These are phyloP conservation scores for Rhingia rostrata DNA, from an alignment of 2,888 invertebrate genomes.

Conservation along the genomic window DNA sequence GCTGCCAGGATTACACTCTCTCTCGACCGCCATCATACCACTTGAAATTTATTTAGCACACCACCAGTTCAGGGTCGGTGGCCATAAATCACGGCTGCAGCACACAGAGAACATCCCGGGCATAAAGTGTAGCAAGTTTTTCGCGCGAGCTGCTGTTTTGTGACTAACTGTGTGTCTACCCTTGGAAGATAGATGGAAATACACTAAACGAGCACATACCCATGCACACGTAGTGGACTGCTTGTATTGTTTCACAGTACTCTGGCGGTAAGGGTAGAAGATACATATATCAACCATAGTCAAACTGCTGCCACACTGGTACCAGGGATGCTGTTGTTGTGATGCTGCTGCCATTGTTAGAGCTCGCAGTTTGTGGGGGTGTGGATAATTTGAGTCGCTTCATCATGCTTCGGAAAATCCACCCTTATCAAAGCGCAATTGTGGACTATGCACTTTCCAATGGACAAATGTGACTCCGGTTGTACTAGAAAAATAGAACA, in stretches of 20 bases:
- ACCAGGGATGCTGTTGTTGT: slow-evolving; percentile 65
- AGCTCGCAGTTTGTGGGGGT: slow-evolving; percentile 43
- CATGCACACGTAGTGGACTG: slow-evolving; percentile 64
- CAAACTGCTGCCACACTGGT: slow-evolving; percentile 72
- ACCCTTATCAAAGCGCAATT: slow-evolving; percentile 57
- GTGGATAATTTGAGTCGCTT: slow-evolving; percentile 42
- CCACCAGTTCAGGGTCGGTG: slow-evolving; percentile 76
- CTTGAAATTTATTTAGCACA: slow-evolving; percentile 77
- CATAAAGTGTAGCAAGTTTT: slow-evolving; percentile 76
- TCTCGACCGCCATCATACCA: slow-evolving; percentile 76
- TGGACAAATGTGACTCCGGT: slow-evolving; percentile 34
- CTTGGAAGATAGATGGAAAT: slow-evolving; percentile 74
- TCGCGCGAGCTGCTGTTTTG: slow-evolving; percentile 77
- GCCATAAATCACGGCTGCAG: slow-evolving; percentile 76
- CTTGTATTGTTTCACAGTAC: slow-evolving; percentile 39
- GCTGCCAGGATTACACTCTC: slow-evolving; percentile 65
- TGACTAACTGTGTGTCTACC: slow-evolving; percentile 74
- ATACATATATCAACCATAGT: slow-evolving; percentile 65
- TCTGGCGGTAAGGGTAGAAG: slow-evolving; percentile 61
- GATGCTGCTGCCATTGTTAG: slow-evolving; percentile 39
- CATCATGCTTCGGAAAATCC: slow-evolving; percentile 64
- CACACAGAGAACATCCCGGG: slow-evolving; percentile 70
- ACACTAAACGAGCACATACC: slow-evolving; percentile 74
- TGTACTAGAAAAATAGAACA: background rate
- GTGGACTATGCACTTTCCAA: slow-evolving; percentile 55